Percentiles rank a stretch among this genome's conserved stretches.
Evolutionary conservation across 2,113 vertebrate species (phyloP).

Genomic region (Rallus limicola): DNA sequence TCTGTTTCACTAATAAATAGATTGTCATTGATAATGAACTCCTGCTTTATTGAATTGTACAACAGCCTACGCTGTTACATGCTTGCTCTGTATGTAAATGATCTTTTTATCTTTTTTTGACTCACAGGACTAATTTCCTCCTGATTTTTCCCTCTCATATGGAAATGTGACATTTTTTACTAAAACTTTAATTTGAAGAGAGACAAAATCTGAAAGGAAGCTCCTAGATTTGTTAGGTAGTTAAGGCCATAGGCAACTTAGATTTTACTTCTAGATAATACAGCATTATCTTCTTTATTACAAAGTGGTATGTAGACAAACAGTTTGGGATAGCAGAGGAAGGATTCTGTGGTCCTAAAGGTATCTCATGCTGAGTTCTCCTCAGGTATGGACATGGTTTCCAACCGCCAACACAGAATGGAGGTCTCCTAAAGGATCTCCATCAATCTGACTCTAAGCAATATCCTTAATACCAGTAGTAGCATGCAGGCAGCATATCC

Average conservation of each 20-base stretch:
- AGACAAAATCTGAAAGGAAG: background rate
- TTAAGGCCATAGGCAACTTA: background rate
- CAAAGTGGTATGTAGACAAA: background rate
- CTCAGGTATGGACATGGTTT: background rate
- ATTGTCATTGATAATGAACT: background rate
- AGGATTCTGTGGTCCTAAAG: background rate
- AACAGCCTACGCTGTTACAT: background rate
- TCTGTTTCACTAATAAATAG: background rate
- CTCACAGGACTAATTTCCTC: background rate
- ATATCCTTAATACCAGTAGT: background rate
- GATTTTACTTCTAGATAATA: background rate
- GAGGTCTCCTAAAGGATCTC: background rate
- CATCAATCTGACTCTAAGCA: fast-evolving
- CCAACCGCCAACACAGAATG: background rate
- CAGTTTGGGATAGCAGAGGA: background rate
- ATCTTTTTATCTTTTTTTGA: background rate
- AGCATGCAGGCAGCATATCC: background rate
- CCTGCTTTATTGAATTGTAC: background rate
- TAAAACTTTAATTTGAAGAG: background rate
- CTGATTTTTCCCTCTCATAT: background rate
- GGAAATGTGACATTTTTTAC: background rate
- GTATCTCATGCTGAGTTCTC: background rate
- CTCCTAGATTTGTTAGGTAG: background rate
- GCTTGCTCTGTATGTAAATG: background rate
- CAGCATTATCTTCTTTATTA: background rate